Evolutionary conservation across 2,113 vertebrate genomes (phyloP).

Genomic region (Lipophrys pholis): DNA sequence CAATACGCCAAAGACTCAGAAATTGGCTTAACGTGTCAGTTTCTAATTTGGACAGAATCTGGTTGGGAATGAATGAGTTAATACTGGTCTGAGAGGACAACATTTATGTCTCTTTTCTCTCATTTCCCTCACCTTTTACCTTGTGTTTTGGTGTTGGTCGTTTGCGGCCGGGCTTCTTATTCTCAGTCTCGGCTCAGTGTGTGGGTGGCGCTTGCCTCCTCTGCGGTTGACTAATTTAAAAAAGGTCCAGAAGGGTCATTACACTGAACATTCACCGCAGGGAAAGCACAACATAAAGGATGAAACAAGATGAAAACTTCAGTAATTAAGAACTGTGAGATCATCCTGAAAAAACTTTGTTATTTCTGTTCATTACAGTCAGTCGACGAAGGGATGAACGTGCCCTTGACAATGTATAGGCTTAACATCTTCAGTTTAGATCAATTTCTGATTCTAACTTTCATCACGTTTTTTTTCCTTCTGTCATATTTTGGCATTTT

Average conservation of each 20-base stretch:
- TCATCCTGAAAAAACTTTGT: conserved; percentile 9
- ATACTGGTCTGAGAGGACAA: conserved; percentile 32
- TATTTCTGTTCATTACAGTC: conserved; percentile 20
- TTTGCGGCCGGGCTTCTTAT: conserved; percentile 33
- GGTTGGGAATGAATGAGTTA: conserved; percentile 19
- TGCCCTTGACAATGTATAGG: conserved; percentile 5
- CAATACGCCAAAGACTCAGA: too few relatives aligned
- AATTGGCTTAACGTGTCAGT: too few relatives aligned
- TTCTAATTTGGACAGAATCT: conserved; percentile 27
- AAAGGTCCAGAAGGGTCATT: conserved; percentile 39
- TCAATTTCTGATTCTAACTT: background rate
- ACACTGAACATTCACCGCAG: conserved; percentile 29
- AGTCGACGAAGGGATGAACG: background rate
- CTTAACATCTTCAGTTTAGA: conserved; percentile 11
- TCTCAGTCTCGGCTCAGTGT: conserved; percentile 25
- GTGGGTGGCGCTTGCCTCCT: conserved; percentile 40
- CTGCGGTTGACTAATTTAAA: conserved; percentile 49
- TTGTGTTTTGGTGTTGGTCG: conserved; percentile 52
- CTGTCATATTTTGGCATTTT: too few relatives aligned
- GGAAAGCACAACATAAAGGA: conserved; percentile 37
- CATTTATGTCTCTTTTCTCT: conserved; percentile 18
- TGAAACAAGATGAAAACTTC: conserved; percentile 34
- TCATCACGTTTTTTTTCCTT: background rate
- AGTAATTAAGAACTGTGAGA: conserved; percentile 50
- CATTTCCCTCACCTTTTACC: conserved; percentile 8